Evolutionary conservation across 1,140 invertebrate genomes (phyloP).

Genomic region (Elymnias hypermnestra): DNA sequence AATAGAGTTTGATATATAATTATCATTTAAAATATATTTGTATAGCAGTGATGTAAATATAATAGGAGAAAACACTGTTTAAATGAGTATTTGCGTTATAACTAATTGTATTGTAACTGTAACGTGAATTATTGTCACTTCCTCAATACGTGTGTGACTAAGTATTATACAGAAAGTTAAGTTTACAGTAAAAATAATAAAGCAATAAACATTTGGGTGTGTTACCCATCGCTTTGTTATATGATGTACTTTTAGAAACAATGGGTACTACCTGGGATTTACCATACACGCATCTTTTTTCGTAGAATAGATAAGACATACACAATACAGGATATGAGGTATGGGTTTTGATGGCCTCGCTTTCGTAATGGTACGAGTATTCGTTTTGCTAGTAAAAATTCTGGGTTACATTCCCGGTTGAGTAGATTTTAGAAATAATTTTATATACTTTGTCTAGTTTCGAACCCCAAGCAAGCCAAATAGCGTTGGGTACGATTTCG

Average conservation of each 20-base stretch:
- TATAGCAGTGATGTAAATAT: too few relatives aligned
- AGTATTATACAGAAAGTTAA: constrained; percentile 11
- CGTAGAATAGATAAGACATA: constrained; percentile 20
- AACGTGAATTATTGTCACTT: background rate
- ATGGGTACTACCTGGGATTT: constrained; percentile 26
- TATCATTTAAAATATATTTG: too few relatives aligned
- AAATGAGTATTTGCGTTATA: background rate
- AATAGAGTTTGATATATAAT: too few relatives aligned
- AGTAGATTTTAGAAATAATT: too few relatives aligned
- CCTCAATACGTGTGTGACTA: background rate
- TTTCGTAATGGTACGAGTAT: too few relatives aligned
- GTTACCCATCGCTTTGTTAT: constrained; percentile 12
- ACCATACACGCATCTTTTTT: constrained; percentile 25
- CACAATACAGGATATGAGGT: constrained; percentile 6
- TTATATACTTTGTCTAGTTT: too few relatives aligned
- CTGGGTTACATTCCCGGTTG: too few relatives aligned
- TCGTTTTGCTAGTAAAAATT: too few relatives aligned
- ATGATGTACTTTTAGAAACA: constrained; percentile 20
- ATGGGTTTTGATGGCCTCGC: too few relatives aligned
- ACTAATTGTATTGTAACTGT: background rate
- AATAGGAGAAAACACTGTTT: too few relatives aligned
- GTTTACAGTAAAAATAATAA: background rate
- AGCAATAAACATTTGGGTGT: constrained; percentile 18
- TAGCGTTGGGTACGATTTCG: too few relatives aligned
- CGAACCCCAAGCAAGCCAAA: too few relatives aligned